Evolutionary conservation across 2,888 invertebrate species (phyloP).

Genomic region (Acanthosepion esculentum): DNA sequence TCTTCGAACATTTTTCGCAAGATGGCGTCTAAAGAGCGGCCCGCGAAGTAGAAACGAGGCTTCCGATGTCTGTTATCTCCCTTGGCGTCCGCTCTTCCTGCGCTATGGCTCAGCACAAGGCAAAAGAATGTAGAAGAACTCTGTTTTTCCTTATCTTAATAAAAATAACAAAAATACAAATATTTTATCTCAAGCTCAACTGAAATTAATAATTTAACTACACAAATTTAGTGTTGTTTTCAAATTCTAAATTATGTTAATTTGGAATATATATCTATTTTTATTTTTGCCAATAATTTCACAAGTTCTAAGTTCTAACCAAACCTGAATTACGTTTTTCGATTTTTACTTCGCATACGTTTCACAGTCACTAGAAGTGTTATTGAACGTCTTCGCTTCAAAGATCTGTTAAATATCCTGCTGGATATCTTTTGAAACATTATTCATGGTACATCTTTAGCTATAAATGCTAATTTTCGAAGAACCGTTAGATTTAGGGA

Average conservation of each 20-base stretch:
- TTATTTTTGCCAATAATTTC: neutral
- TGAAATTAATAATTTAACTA: neutral
- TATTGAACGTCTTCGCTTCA: neutral
- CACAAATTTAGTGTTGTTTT: neutral
- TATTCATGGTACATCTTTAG: neutral
- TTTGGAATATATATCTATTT: neutral
- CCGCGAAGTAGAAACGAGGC: constrained; percentile 65
- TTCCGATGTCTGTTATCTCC: constrained; percentile 38
- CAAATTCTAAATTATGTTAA: neutral
- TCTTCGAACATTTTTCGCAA: constrained; percentile 54
- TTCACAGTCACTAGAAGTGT: neutral
- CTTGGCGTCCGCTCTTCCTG: neutral
- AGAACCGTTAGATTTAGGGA: neutral
- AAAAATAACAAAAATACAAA: neutral
- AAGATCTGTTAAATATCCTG: neutral
- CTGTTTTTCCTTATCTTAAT: neutral
- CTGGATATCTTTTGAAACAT: neutral
- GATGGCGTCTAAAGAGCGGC: constrained; percentile 64
- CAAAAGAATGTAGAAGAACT: neutral
- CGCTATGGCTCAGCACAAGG: too few species aligned
- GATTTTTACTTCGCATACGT: neutral
- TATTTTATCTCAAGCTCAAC: neutral
- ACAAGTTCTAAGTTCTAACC: neutral
- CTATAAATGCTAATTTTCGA: neutral
- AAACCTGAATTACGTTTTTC: neutral